Percentiles rank a stretch among this genome's conserved stretches.
Evolutionary conservation across 2,797 vertebrate species (phyloP).

Genomic region (Takifugu rubripes): DNA sequence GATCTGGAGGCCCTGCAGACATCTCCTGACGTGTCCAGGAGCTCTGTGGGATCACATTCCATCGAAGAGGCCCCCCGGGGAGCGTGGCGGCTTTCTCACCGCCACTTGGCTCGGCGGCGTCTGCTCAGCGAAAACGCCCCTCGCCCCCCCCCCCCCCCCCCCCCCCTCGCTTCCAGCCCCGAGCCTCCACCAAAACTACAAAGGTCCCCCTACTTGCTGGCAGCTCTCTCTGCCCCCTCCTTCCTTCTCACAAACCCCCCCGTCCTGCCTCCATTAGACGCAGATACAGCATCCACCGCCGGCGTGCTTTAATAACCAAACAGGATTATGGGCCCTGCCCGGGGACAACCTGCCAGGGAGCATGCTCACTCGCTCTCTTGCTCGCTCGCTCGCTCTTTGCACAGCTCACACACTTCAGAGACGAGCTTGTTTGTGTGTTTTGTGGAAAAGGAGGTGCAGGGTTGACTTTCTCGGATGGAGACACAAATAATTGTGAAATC

Average conservation of each 20-base stretch:
- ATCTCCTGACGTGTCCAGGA: conserved; percentile 74
- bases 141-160: too few relatives aligned
- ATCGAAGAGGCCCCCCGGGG: conserved; percentile 78
- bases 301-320: conserved; percentile 84
- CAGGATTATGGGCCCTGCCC: conserved; percentile 81
- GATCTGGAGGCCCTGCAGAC: conserved; percentile 71
- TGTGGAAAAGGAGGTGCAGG: conserved; percentile 50
- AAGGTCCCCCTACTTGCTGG: conserved; percentile 76
- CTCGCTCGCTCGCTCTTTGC: conserved; percentile 53
- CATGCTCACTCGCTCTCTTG: conserved; percentile 68
- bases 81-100: conserved; percentile 69
- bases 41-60: conserved; percentile 80
- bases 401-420: conserved; percentile 68
- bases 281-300: conserved; percentile 79
- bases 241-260: conserved; percentile 64
- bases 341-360: conserved; percentile 75
- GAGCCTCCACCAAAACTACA: conserved; percentile 79
- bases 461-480: conserved; percentile 58
- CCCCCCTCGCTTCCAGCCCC: conserved; percentile 55
- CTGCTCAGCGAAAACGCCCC: conserved; percentile 53
- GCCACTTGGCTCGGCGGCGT: conserved; percentile 75
- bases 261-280: conserved; percentile 77
- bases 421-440: conserved; percentile 61
- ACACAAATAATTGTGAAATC: conserved; percentile 60
- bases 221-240: conserved; percentile 66